Evolutionary conservation across 1,140 invertebrate genomes (phyloP).

Genomic region (Lucilia sericata): DNA sequence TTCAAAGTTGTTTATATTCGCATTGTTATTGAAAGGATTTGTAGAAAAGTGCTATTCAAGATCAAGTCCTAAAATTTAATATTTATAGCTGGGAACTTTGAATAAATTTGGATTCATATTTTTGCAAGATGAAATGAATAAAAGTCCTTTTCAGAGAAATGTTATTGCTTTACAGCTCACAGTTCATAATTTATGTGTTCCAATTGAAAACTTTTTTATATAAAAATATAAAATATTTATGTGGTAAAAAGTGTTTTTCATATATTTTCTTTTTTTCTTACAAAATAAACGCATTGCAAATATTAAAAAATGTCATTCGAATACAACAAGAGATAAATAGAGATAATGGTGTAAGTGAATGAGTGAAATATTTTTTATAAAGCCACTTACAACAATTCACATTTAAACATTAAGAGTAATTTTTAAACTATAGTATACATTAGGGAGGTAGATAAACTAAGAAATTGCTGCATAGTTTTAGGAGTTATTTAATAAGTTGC

Average conservation of each 20-base stretch:
- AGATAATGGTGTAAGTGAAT: background rate
- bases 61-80: too few species aligned
- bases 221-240: background rate
- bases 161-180: too few species aligned
- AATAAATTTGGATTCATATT: too few species aligned
- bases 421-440: background rate
- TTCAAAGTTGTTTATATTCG: too few species aligned
- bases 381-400: background rate
- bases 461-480: background rate
- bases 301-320: background rate
- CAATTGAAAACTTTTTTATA: background rate
- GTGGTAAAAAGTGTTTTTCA: background rate
- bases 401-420: too few species aligned
- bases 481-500: background rate
- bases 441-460: background rate
- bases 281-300: slow-evolving; percentile 16
- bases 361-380: background rate
- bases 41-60: too few species aligned
- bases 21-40: too few species aligned
- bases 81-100: too few species aligned
- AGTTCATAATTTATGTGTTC: too few species aligned
- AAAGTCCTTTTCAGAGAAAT: background rate
- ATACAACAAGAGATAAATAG: background rate
- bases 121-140: too few species aligned
- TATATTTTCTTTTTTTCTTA: background rate